These are phyloP conservation scores for Phrixothrix hirtus DNA, from an alignment of 2,888 invertebrate genomes.

Conservation along the genomic window DNA sequence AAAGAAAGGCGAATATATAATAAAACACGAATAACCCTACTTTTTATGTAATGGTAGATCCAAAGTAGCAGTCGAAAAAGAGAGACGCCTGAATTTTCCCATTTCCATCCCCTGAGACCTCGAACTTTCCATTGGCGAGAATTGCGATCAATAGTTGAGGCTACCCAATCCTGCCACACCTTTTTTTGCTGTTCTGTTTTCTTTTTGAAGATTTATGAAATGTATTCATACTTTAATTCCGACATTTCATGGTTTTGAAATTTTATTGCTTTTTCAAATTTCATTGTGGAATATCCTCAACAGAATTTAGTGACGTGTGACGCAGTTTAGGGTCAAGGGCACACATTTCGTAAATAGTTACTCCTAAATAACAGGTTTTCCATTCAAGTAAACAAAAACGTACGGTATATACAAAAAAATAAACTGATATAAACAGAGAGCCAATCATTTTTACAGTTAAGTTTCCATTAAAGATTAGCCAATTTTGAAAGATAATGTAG, in stretches of 20 bases:
- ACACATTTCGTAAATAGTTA: too few species aligned
- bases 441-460: too few species aligned
- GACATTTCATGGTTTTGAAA: constrained; percentile 18
- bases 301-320: too few species aligned
- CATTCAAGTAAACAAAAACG: too few species aligned
- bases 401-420: too few species aligned
- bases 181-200: constrained; percentile 18
- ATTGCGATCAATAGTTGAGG: constrained; percentile 28
- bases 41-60: constrained; percentile 8
- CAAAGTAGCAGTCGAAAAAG: constrained; percentile 4
- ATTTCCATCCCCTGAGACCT: constrained; percentile 21
- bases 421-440: too few species aligned
- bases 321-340: too few species aligned
- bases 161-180: constrained; percentile 22
- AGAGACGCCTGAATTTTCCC: constrained; percentile 17
- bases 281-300: not conserved
- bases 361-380: too few species aligned
- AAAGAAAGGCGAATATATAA: not conserved
- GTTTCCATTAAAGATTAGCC: too few species aligned
- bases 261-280: constrained; percentile 10
- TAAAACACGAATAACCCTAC: not conserved
- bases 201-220: constrained; percentile 28
- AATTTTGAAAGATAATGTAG: too few species aligned
- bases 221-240: constrained; percentile 18
- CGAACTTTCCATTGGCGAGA: constrained; percentile 24